Evolutionary conservation across 2,888 invertebrate species (phyloP).

Genomic region (Heliconius ethilla): DNA sequence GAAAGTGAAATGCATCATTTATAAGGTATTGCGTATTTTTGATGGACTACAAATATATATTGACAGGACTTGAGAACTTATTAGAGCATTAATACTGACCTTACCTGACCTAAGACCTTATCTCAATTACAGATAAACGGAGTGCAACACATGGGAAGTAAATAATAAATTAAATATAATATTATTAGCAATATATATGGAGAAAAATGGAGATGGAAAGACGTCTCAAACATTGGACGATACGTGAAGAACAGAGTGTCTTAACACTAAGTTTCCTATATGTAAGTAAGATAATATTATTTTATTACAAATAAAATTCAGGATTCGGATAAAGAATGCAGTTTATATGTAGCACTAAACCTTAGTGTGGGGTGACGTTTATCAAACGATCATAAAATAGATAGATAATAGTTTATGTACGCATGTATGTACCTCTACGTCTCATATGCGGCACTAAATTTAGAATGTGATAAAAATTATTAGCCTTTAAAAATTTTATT

Average conservation of each 20-base stretch:
- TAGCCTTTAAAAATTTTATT: too few relatives aligned
- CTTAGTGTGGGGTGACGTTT: neutral
- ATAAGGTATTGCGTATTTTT: neutral
- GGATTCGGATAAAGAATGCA: neutral
- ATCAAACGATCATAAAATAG: neutral
- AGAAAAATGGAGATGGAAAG: too few relatives aligned
- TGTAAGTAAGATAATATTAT: neutral
- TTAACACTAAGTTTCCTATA: too few relatives aligned
- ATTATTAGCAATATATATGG: too few relatives aligned
- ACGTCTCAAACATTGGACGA: too few relatives aligned
- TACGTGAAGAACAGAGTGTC: neutral
- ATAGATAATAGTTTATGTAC: neutral
- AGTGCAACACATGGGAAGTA: too few relatives aligned
- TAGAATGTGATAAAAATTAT: neutral
- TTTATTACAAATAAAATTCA: constrained; percentile 3
- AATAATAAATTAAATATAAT: neutral
- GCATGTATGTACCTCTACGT: neutral
- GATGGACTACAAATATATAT: neutral
- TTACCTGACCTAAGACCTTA: too few relatives aligned
- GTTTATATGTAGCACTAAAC: neutral
- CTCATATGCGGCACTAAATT: neutral
- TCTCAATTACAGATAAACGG: neutral
- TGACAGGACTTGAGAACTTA: neutral
- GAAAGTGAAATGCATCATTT: neutral
- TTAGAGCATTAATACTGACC: neutral